These are phyloP conservation scores for Mirounga angustirostris DNA, from an alignment of 2,113 vertebrate species.

Conservation along the genomic window DNA sequence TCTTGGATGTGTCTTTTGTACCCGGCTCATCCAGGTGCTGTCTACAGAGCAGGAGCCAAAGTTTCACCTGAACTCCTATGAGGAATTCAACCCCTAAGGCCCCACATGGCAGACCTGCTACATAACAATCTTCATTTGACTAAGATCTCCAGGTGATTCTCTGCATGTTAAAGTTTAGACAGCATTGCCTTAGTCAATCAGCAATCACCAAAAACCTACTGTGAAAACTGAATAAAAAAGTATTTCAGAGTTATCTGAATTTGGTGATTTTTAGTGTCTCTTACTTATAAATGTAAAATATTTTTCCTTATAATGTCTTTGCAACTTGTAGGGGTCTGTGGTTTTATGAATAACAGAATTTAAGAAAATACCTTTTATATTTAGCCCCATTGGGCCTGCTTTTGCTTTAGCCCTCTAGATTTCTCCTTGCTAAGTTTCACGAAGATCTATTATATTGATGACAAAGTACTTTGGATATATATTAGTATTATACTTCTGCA, in stretches of 20 bases:
- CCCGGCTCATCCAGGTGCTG: not conserved
- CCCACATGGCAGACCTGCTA: accelerated
- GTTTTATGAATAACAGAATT: not conserved
- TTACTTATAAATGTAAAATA: not conserved
- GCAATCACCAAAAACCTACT: not conserved
- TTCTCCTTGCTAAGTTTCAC: not conserved
- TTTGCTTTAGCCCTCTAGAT: not conserved
- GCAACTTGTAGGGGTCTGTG: not conserved
- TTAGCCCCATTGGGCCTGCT: accelerated
- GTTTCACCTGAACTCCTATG: not conserved
- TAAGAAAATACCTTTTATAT: not conserved
- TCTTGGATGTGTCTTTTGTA: not conserved
- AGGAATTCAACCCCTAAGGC: accelerated
- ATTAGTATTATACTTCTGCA: not conserved
- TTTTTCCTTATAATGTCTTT: not conserved
- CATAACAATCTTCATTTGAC: not conserved
- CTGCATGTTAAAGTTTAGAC: not conserved
- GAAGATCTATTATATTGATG: not conserved
- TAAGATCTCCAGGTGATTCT: not conserved
- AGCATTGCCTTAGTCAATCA: not conserved
- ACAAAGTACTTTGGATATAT: not conserved
- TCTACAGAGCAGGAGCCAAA: accelerated
- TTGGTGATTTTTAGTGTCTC: not conserved
- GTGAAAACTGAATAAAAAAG: not conserved
- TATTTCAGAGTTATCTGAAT: not conserved